Percentiles rank a stretch among this genome's conserved stretches.
Evolutionary conservation across 2,888 invertebrate species (phyloP).

Genomic region (Philonicus albiceps): DNA sequence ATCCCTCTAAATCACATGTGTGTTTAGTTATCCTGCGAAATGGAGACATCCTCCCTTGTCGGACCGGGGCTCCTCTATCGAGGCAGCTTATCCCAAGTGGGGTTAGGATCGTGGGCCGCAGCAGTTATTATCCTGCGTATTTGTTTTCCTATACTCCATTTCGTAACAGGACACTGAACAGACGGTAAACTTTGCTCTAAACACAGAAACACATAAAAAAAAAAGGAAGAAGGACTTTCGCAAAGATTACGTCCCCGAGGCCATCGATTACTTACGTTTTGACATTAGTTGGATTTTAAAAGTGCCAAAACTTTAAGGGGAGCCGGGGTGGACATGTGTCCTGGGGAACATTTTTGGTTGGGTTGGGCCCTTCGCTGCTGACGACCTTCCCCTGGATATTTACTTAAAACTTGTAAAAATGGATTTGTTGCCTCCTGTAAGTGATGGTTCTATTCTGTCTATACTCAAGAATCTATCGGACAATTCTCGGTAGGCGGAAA

Average conservation of each 20-base stretch:
- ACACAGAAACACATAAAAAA: not conserved
- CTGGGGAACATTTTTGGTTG: not conserved
- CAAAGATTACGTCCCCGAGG: slow-evolving; percentile 30
- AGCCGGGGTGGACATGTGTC: slow-evolving; percentile 20
- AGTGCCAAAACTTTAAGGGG: slow-evolving; percentile 28
- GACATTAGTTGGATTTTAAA: slow-evolving; percentile 42
- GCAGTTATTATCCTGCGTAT: slow-evolving; percentile 34
- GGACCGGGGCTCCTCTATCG: slow-evolving; percentile 8
- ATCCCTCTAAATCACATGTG: slow-evolving; percentile 41
- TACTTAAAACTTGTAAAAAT: slow-evolving; percentile 33
- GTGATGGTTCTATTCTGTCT: not conserved
- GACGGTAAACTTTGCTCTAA: slow-evolving; percentile 34
- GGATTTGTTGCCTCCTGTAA: not conserved
- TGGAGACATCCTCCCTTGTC: not conserved
- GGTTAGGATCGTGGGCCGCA: slow-evolving; percentile 21
- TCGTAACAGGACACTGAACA: slow-evolving; percentile 29
- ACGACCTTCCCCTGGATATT: slow-evolving; percentile 1
- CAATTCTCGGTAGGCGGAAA: not conserved
- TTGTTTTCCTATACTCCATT: slow-evolving; percentile 22
- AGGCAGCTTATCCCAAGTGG: slow-evolving; percentile 37
- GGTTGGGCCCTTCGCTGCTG: not conserved
- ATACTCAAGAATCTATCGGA: not conserved
- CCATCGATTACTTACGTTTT: slow-evolving; percentile 42
- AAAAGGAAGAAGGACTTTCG: not conserved
- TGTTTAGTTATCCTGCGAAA: slow-evolving; percentile 33